Conservation (phyloP, 2,797 vertebrate species). For the Sebastes taczanowskii region DNA sequence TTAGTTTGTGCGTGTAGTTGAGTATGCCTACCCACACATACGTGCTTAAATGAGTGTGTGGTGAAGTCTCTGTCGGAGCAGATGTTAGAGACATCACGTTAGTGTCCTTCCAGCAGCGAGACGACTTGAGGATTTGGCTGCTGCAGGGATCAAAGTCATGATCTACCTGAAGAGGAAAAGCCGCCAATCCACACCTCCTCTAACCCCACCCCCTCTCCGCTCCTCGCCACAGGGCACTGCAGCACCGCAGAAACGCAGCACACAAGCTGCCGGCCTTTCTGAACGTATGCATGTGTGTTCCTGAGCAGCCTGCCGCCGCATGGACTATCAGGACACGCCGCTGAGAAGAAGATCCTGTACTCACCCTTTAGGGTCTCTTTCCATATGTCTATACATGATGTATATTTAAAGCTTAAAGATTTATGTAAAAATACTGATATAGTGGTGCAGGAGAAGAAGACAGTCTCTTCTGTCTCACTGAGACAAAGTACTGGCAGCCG, state of each 20-base stretch:
- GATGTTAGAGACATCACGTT: conserved; percentile 58
- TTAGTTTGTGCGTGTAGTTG: conserved; percentile 13
- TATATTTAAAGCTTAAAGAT: conserved; percentile 52
- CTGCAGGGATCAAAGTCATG: conserved; percentile 66
- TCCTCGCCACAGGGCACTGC: conserved; percentile 39
- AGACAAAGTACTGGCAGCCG: background rate
- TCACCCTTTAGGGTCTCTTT: background rate
- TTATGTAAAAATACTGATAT: conserved; percentile 28
- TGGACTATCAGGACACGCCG: background rate
- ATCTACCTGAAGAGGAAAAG: conserved; percentile 61
- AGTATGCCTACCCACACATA: conserved; percentile 27
- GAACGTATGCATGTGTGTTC: background rate
- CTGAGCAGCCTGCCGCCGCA: conserved; percentile 23
- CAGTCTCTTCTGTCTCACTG: background rate
- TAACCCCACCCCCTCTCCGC: background rate
- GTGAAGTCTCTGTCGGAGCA: conserved; percentile 39
- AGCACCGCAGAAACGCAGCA: conserved; percentile 28
- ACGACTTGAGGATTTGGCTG: conserved; percentile 45
- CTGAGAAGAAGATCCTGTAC: conserved; percentile 1
- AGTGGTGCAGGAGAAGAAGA: background rate
- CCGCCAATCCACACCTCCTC: background rate
- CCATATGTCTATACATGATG: conserved; percentile 6
- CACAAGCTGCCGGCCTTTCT: conserved; percentile 16
- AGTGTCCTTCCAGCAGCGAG: conserved; percentile 54
- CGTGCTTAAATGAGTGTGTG: conserved; percentile 9